These are phyloP conservation scores for Regulus satrapa DNA, from an alignment of 2,113 vertebrate genomes.

Conservation along the genomic window DNA sequence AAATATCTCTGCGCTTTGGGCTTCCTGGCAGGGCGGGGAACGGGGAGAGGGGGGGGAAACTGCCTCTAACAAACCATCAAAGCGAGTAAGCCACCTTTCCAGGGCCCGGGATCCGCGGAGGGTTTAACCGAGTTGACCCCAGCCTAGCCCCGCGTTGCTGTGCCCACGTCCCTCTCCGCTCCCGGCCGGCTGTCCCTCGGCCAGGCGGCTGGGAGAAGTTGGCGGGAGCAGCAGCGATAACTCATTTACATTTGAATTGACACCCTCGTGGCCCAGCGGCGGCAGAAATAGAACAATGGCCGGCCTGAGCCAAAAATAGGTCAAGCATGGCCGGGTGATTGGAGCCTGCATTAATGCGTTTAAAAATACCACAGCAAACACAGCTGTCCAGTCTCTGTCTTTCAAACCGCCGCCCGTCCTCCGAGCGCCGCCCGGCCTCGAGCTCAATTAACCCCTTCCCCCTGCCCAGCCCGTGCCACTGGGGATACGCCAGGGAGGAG, in stretches of 20 bases:
- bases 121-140: constrained; percentile 1
- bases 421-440: constrained; percentile 44
- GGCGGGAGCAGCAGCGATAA: constrained; percentile 77
- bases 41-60: not conserved
- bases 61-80: constrained; percentile 37
- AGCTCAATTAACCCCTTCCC: constrained; percentile 69
- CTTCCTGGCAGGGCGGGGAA: not conserved
- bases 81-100: constrained; percentile 37
- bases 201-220: constrained; percentile 62
- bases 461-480: not conserved
- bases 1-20: constrained; percentile 54
- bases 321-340: constrained; percentile 94
- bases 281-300: constrained; percentile 99
- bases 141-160: constrained; percentile 7
- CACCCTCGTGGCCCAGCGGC: constrained; percentile 93
- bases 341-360: constrained; percentile 98
- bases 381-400: constrained; percentile 94
- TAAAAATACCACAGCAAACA: constrained; percentile 99
- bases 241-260: constrained; percentile 99
- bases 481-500: not conserved
- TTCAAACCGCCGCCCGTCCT: constrained; percentile 74
- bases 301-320: constrained; percentile 98
- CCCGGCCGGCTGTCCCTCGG: constrained; percentile 23
- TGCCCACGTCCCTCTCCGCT: not conserved
- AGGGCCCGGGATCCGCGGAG: not conserved